Conservation (phyloP, 2,888 invertebrate species). For the Tetragonisca angustula region DNA sequence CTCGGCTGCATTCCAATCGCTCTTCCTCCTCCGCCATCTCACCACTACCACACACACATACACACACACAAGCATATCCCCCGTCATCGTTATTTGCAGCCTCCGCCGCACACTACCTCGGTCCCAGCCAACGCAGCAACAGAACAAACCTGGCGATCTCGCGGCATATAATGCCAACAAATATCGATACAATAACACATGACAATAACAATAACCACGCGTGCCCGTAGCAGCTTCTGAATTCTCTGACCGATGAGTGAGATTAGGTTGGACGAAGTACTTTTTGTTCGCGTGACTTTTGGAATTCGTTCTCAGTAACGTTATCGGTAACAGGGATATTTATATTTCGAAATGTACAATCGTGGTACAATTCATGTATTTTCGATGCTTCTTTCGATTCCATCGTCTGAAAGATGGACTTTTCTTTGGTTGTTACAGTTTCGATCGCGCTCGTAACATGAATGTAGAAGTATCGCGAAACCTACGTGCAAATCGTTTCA, state of each 20-base stretch:
- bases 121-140: conserved; percentile 19
- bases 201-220: conserved; percentile 16
- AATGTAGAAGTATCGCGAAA: neutral
- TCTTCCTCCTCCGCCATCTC: conserved; percentile 77
- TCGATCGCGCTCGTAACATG: conserved; percentile 39
- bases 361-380: no score
- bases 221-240: neutral
- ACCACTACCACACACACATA: conserved; percentile 67
- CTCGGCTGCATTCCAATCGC: conserved; percentile 83
- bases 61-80: conserved; percentile 21
- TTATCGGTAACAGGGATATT: neutral
- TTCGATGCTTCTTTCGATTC: no score
- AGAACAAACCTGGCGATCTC: neutral
- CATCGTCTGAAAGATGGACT: conserved; percentile 16
- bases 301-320: neutral
- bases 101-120: conserved; percentile 52
- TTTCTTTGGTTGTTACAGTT: conserved; percentile 23
- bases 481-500: conserved; percentile 10
- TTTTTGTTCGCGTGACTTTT: no score
- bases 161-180: conserved; percentile 8
- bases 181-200: neutral
- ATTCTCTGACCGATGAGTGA: neutral
- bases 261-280: neutral
- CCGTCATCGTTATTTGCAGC: conserved; percentile 52
- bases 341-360: neutral